Evolutionary conservation across 2,797 vertebrate genomes (phyloP), one percentile per base, ranked within the genome.

Genomic region (Carduelis carduelis): DNA sequence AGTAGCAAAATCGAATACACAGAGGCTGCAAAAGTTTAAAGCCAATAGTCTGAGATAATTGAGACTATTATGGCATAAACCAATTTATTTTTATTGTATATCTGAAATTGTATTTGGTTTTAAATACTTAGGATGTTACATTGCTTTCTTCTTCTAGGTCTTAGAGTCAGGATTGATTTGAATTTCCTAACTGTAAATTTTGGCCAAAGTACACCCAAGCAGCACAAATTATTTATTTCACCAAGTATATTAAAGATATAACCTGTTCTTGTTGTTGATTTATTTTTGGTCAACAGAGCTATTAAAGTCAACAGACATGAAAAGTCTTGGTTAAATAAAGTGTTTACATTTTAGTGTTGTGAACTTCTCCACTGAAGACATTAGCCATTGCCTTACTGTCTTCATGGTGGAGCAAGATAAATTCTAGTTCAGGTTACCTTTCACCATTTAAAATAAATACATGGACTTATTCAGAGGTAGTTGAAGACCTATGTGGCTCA

Each of bases 291-390:
- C 68, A 89, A 70, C 50, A 92, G 60, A 89, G 32, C 34, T 95
- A 69, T 89, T 95, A 80, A 94, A 91, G 89, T 91, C 89, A 93
- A 78, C 27, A 68, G 68, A 41, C 35, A 19, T 69, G 44, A 91
- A 65, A 89, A 84, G 22, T 14, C 19, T 76, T 61, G 39, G 57
- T 41, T 95, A 80, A 88, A 90, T 71, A 32, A 41, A 60, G 11
- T 43, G 32, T 47, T 17, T n/a, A 19, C 18, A 16, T 80, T 89
- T 77, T 59, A 85, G 34, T 49, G 28, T 37, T 83, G 20, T 64
- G 55, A 30, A 30, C 20, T 87, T 69, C 50, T 75, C 18, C 26
- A 23, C 30, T 57, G 69, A 83, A 94, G 68, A 66, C 65, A 28
- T 83, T 60, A 85, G 28, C 64, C 49, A 30, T 60, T 71, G 39